Evolutionary conservation across 2,113 vertebrate species (phyloP).

Genomic region (Martes martes): DNA sequence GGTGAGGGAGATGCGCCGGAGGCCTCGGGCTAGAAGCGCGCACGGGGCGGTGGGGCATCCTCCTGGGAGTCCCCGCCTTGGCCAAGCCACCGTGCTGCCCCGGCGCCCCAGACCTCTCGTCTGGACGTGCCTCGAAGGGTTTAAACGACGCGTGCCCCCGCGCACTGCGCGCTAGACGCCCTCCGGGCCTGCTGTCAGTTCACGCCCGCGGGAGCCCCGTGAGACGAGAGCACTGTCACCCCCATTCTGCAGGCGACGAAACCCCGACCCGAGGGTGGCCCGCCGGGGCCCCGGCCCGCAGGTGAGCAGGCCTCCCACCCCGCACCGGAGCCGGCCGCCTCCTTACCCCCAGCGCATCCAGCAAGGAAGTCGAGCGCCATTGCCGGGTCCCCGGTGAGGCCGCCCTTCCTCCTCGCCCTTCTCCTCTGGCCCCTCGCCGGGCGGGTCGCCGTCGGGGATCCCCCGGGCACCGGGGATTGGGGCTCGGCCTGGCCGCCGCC

Average conservation of each 20-base stretch:
- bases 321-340: neutral
- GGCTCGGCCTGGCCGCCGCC: neutral
- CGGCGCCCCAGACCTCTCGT: neutral
- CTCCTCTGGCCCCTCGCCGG: neutral
- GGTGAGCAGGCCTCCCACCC: neutral
- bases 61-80: neutral
- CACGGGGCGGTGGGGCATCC: neutral
- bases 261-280: neutral
- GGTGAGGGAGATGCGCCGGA: too few relatives aligned
- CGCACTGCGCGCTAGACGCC: neutral
- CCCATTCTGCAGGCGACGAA: too few relatives aligned
- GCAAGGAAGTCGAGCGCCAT: slow-evolving; percentile 94
- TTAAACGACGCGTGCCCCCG: neutral
- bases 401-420: neutral
- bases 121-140: neutral
- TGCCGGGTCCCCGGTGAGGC: neutral
- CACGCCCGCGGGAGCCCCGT: neutral
- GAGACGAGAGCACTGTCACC: neutral
- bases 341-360: slow-evolving; percentile 93
- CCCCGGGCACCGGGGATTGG: neutral
- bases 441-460: neutral
- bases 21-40: neutral
- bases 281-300: neutral
- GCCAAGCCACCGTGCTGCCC: neutral
- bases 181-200: neutral